These are phyloP conservation scores for Rhizomys pruinosus DNA, from an alignment of 2,113 vertebrate species.

Conservation along the genomic window DNA sequence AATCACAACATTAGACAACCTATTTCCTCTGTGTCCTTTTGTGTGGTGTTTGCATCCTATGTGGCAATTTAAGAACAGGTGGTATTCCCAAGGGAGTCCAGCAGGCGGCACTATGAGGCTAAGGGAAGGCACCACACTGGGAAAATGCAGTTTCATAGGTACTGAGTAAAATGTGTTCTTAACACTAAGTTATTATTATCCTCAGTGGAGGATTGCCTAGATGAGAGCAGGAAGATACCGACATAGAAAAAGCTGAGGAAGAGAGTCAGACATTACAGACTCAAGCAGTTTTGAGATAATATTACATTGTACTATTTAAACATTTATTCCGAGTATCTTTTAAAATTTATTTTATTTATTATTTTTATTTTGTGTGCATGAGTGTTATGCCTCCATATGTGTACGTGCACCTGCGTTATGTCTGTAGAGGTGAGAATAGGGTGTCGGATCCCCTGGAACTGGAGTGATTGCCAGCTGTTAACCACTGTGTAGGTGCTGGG, in stretches of 20 bases:
- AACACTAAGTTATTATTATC: not conserved
- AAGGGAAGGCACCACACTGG: not conserved
- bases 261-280: not conserved
- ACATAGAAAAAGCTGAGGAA: not conserved
- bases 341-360: too few relatives aligned
- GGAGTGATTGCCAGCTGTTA: too few relatives aligned
- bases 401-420: too few relatives aligned
- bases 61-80: not conserved
- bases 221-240: not conserved
- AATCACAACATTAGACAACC: not conserved
- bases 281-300: not conserved
- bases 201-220: not conserved
- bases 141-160: not conserved
- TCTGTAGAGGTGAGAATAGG: too few relatives aligned
- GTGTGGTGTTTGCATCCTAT: not conserved
- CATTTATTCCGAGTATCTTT: too few relatives aligned
- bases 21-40: not conserved
- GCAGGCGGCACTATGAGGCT: conserved; percentile 52
- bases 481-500: too few relatives aligned
- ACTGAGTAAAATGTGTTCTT: not conserved
- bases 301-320: conserved; percentile 9
- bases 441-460: too few relatives aligned
- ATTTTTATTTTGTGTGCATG: too few relatives aligned
- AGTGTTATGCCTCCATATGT: too few relatives aligned
- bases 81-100: conserved; percentile 10